A percentile compares a stretch with the other conserved stretches of the same genome.
These are phyloP conservation scores for Luscinia megarhynchos DNA, from an alignment of 2,797 vertebrate genomes.

Conservation along the genomic window DNA sequence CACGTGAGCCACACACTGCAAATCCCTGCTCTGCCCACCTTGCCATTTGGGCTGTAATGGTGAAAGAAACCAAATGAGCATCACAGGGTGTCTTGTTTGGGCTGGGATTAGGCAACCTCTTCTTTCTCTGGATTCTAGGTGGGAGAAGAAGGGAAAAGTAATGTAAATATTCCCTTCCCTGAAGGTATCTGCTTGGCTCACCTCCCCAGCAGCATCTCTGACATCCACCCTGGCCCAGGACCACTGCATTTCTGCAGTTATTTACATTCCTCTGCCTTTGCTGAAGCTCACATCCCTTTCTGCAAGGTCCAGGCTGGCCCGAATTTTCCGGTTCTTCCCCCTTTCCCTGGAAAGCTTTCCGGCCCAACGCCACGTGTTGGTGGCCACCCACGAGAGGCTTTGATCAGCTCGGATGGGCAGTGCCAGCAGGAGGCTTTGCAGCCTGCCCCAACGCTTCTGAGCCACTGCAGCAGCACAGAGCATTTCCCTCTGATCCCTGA, in stretches of 20 bases:
- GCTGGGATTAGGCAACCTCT: not conserved
- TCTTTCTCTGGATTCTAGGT: not conserved
- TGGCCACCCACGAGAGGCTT: conserved; percentile 39
- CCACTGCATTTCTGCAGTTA: conserved; percentile 25
- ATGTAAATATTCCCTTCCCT: not conserved
- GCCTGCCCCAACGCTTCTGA: not conserved
- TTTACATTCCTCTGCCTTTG: conserved; percentile 48
- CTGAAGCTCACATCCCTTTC: not conserved
- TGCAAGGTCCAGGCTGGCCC: not conserved
- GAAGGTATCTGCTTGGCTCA: not conserved
- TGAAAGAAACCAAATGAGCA: not conserved
- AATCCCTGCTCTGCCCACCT: fast-evolving
- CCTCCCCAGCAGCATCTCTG: not conserved
- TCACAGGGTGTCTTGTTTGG: not conserved
- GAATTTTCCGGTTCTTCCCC: not conserved
- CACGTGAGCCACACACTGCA: fast-evolving
- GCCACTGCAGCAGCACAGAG: not conserved
- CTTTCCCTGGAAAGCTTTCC: conserved; percentile 22
- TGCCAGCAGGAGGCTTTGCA: not conserved
- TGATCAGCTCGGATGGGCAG: conserved; percentile 28
- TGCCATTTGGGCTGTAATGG: not conserved
- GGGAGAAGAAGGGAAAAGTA: not conserved
- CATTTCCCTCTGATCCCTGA: not conserved
- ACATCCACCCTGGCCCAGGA: not conserved
- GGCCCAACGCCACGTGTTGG: not conserved